Evolutionary conservation across 2,797 vertebrate species (phyloP), one percentile per base, ranked within the genome.

Genomic region (Pagetopsis macropterus): DNA sequence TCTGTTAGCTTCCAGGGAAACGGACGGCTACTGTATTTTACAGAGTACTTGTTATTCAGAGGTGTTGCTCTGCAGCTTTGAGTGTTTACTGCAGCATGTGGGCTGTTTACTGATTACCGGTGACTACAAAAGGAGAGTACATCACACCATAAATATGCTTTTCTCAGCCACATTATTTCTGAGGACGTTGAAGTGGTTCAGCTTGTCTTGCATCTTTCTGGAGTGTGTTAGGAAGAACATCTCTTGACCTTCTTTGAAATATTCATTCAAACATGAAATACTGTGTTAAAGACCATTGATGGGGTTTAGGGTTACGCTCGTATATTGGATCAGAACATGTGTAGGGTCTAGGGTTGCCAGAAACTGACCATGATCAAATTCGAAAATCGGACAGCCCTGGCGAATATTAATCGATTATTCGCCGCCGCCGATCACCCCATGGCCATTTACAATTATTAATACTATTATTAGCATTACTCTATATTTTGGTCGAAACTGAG

Each of bases 71-170:
- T 82, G 37, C 70, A 63, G 54, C 44, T 64, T 81, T 70, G 64
- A 43, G 68, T 76, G 77, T 81, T 84, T 78, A 33, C 74, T 43
- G 58, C 85, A 65, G 64, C 65, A 40, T 84, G 70, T 50, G 33
- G 48, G 19, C 64, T 88, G 87, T 85, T 85, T 82, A 80, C 80
- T 82, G 82, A 89, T 89, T 79, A 76, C 78, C 31, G 62, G 46
- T 55, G 63, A 81, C 72, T 86, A 62, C 64, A 82, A 83, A 70
- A 69, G 37, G 79, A 79, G 75, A 78, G 67, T 66, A 83, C 37
- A 79, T 88, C 78, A 78, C 65, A 75, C 37, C 43, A 41, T 37
- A 37, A 76, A 55, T 19, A 31, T 62, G 65, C 49, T 15, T 73
- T 72, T 75, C 67, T 69, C 23, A 51, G 49, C 13, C 57, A 15